Conservation (phyloP, 2,113 vertebrate species). For the Alectura lathami region DNA sequence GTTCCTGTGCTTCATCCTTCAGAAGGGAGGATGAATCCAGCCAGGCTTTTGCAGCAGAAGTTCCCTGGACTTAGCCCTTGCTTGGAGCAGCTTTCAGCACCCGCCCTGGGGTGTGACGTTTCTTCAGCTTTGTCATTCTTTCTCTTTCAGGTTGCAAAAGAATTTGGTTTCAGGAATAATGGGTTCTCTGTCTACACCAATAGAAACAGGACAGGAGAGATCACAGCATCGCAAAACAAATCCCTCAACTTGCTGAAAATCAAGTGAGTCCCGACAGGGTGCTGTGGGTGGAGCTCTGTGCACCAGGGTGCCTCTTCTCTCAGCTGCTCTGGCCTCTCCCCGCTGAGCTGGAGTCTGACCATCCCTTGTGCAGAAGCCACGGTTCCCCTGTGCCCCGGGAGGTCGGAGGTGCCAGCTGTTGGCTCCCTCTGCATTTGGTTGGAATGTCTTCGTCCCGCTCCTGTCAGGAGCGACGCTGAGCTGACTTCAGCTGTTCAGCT, state of each 20-base stretch:
- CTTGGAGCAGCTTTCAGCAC: neutral
- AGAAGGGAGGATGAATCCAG: neutral
- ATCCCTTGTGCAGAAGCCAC: neutral
- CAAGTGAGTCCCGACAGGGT: constrained; percentile 82
- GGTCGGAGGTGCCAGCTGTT: neutral
- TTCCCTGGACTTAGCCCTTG: neutral
- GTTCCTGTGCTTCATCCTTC: neutral
- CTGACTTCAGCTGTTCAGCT: neutral
- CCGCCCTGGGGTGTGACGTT: neutral
- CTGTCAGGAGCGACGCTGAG: neutral
- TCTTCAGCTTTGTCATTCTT: neutral
- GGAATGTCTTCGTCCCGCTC: neutral
- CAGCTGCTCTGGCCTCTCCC: neutral
- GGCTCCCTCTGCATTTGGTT: fast-evolving
- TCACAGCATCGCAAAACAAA: constrained; percentile 89
- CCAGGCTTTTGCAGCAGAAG: neutral
- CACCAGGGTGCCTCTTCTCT: neutral
- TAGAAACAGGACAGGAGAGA: constrained; percentile 94
- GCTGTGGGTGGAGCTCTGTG: neutral
- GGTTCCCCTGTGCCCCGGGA: neutral
- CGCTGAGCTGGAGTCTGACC: neutral
- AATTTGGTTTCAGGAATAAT: constrained; percentile 95
- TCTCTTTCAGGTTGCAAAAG: constrained; percentile 88
- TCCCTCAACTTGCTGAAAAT: constrained; percentile 92
- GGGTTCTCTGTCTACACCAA: constrained; percentile 95